Base-by-base conservation (phyloP, 2,888 invertebrate species). In the Tetheella fluctuosa region DNA sequence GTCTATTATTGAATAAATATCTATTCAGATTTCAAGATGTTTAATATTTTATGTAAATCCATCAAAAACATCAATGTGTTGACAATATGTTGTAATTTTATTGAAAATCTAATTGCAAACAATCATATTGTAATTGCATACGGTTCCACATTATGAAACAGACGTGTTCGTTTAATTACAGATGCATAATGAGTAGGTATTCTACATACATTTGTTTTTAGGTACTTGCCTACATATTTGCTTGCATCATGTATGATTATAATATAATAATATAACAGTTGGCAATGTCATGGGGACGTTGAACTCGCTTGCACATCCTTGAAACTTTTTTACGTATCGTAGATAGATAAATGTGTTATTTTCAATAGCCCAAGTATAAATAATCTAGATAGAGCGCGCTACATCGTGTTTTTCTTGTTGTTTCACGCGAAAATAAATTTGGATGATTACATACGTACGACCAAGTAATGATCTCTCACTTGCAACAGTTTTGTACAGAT, bases 241-340 rank as follows among this genome's bases (percentile, higher is more conserved):
- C 73, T 85, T 86, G 83, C 85, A 83, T 86, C 82, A 84, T 76
- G 70, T 61, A 72, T 68, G 70, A 81, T 84, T 83, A 84, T 86
- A 81, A 81, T 72, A 71, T n/a, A n/a, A n/a, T n/a, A n/a, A n/a
- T 68, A 72, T 72, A 77, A 81, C 73, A 74, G 67, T 71, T 76
- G 81, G 71, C 91, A 92, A 92, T 89, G 91, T 91, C 91, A 91
- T 65, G 72, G 70, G 91, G 79, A 69, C 89, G 71, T 82, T 91
- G 91, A 91, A 89, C 92, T 70, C 79, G 65, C 39, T 60, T 60
- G 67, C 59, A 78, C 79, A 88, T 89, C 91, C 91, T 91, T 91
- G 91, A 88, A 87, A 76, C 80, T 83, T 84, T 37, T 83, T 86
- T 86, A 82, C 84, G 81, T 69, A 67, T 68, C 70, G 78, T 73